Evolutionary conservation across 2,888 invertebrate species (phyloP).

Genomic region (Crocallis elinguaria): DNA sequence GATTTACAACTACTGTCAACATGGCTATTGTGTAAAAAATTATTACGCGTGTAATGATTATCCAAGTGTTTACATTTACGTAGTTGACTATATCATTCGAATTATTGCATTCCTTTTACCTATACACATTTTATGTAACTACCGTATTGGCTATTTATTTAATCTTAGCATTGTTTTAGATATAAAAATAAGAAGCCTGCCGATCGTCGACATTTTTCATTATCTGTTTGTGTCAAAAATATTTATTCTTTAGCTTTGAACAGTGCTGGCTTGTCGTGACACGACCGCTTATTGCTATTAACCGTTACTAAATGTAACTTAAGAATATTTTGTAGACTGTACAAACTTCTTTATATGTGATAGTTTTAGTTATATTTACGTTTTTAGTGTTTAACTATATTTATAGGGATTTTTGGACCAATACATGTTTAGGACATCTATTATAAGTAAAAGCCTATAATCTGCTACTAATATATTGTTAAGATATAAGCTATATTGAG

Average conservation of each 20-base stretch:
- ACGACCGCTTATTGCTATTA: constrained; percentile 24
- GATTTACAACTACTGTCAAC: too few relatives aligned
- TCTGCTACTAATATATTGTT: constrained; percentile 11
- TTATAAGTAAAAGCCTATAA: constrained; percentile 19
- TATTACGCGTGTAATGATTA: too few relatives aligned
- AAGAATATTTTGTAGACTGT: constrained; percentile 27
- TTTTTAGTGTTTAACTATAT: constrained; percentile 14
- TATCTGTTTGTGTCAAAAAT: constrained; percentile 29
- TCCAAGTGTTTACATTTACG: constrained; percentile 36
- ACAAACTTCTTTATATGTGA: constrained; percentile 17
- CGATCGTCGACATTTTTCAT: constrained; percentile 18
- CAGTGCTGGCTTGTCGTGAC: constrained; percentile 1
- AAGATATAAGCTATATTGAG: constrained; percentile 11
- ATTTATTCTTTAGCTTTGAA: constrained; percentile 21
- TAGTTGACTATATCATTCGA: constrained; percentile 30
- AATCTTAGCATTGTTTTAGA: constrained; percentile 27
- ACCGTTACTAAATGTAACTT: constrained; percentile 10
- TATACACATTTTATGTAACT: constrained; percentile 24
- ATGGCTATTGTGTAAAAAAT: too few relatives aligned
- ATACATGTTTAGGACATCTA: constrained; percentile 20
- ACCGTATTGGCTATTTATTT: constrained; percentile 21
- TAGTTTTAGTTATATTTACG: constrained; percentile 4
- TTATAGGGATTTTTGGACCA: constrained; percentile 24
- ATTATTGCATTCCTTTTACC: constrained; percentile 20
- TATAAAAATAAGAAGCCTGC: constrained; percentile 40